Evolutionary conservation across 2,113 vertebrate species (phyloP).

Genomic region (Oryzias melastigma): DNA sequence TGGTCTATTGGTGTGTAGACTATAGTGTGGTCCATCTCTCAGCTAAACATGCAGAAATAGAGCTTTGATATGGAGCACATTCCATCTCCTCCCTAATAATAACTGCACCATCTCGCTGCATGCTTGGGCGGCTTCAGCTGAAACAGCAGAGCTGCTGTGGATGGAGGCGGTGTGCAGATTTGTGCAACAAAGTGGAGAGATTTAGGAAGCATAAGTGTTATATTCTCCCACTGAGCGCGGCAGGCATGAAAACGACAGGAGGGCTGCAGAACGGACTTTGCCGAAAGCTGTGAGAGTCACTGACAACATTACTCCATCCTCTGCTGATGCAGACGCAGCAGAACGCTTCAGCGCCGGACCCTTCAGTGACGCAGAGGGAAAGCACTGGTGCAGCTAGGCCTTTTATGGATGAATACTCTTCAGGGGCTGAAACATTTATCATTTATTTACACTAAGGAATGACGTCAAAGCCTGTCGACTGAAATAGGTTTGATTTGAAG

Average conservation of each 20-base stretch:
- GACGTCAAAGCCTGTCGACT: too few species aligned
- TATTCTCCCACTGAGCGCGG: slow-evolving; percentile 29
- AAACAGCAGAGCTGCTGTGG: slow-evolving; percentile 20
- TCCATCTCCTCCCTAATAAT: slow-evolving; percentile 37
- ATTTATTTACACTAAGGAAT: too few species aligned
- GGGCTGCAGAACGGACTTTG: slow-evolving; percentile 32
- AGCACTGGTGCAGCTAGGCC: background rate
- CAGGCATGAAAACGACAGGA: slow-evolving; percentile 16
- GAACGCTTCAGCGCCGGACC: slow-evolving; percentile 16
- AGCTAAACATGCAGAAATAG: slow-evolving; percentile 34
- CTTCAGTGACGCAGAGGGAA: slow-evolving; percentile 8
- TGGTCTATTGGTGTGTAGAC: slow-evolving; percentile 31
- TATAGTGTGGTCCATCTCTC: slow-evolving; percentile 21
- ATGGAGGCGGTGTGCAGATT: slow-evolving; percentile 15
- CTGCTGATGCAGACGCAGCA: slow-evolving; percentile 18
- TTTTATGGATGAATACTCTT: background rate
- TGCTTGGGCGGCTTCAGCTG: slow-evolving; percentile 51
- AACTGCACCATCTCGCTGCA: slow-evolving; percentile 12
- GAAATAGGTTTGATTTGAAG: too few species aligned
- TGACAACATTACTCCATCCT: slow-evolving; percentile 16
- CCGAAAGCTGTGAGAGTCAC: slow-evolving; percentile 20
- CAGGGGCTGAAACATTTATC: too few species aligned
- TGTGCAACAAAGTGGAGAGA: slow-evolving; percentile 31
- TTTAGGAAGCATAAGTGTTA: slow-evolving; percentile 52
- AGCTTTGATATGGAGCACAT: slow-evolving; percentile 30